These are phyloP conservation scores for Hipparchia semele DNA, from an alignment of 2,888 invertebrate genomes.

Conservation along the genomic window DNA sequence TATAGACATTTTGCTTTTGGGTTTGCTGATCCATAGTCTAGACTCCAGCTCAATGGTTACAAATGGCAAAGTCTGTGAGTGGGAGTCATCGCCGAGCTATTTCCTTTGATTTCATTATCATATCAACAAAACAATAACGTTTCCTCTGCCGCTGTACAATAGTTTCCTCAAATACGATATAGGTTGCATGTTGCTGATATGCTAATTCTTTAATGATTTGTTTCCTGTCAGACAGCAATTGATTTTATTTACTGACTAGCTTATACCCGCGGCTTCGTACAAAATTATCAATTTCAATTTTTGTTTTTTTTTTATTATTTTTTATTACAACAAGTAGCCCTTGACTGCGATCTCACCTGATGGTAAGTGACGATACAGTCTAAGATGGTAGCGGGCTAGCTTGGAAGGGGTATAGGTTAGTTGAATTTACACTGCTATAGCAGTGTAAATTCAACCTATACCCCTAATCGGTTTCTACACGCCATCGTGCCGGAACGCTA, in stretches of 20 bases:
- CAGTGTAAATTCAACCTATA: too few species aligned
- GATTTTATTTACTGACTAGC: background rate
- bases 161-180: constrained; percentile 34
- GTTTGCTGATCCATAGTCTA: background rate
- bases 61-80: background rate
- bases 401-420: too few species aligned
- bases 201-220: constrained; percentile 6
- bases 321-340: too few species aligned
- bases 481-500: too few species aligned
- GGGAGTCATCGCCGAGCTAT: constrained; percentile 37
- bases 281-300: too few species aligned
- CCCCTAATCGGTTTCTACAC: too few species aligned
- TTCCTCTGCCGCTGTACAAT: constrained; percentile 36
- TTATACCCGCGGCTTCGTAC: background rate
- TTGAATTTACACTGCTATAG: too few species aligned
- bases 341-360: too few species aligned
- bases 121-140: constrained; percentile 34
- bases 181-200: constrained; percentile 14
- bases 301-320: too few species aligned
- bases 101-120: constrained; percentile 42
- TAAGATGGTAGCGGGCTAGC: too few species aligned
- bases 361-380: too few species aligned
- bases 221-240: background rate
- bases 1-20: too few species aligned
- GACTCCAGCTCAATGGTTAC: background rate